Percentiles rank a stretch among this genome's conserved stretches.
Evolutionary conservation across 35 echinoderm and acorn worm species (phyloP).

Genomic region (Holothuria glaberrima): DNA sequence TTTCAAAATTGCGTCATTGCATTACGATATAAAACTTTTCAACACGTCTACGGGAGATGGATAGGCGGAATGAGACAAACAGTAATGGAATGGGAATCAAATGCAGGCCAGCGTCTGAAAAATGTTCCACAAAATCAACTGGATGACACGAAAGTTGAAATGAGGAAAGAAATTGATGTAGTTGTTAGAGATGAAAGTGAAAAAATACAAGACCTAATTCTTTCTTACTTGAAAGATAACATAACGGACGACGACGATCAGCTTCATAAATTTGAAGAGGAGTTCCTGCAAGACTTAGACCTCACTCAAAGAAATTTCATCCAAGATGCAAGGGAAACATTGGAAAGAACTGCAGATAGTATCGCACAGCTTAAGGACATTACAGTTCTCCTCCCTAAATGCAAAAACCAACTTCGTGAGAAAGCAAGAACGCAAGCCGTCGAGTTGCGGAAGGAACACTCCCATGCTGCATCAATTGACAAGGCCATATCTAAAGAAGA

Average conservation of each 20-base stretch:
- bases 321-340: conserved; percentile 10
- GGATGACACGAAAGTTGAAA: neutral
- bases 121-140: neutral
- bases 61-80: too few species aligned
- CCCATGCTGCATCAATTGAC: neutral
- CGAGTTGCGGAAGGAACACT: neutral
- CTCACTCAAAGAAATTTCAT: conserved; percentile 2
- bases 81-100: too few species aligned
- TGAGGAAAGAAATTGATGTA: neutral
- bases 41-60: too few species aligned
- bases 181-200: neutral
- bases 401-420: conserved; percentile 33
- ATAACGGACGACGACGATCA: conserved; percentile 21
- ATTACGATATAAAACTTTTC: too few species aligned
- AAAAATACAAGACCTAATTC: neutral
- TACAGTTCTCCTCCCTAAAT: conserved; percentile 5
- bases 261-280: conserved; percentile 30
- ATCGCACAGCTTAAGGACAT: conserved; percentile 26
- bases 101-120: conserved; percentile 11
- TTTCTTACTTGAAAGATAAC: neutral
- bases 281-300: conserved; percentile 33
- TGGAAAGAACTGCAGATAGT: neutral
- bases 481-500: neutral
- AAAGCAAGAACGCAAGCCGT: conserved; percentile 18
- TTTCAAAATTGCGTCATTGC: too few species aligned